Evolutionary conservation across 2,113 vertebrate genomes (phyloP).

Genomic region (Pandion haliaetus): DNA sequence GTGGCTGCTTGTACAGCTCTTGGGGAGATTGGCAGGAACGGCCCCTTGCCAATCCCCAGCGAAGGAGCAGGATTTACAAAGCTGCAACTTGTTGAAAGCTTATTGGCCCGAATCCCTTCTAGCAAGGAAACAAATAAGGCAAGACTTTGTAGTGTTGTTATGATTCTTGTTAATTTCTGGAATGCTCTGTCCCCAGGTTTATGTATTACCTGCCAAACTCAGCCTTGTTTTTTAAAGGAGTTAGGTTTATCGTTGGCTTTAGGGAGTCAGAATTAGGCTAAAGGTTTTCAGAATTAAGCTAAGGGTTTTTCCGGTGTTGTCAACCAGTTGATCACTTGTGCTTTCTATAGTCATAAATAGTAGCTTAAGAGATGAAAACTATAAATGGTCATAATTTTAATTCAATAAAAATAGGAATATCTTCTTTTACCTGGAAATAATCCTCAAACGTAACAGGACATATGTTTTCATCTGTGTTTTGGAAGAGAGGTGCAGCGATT

Average conservation of each 20-base stretch:
- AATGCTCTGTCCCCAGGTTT: not conserved
- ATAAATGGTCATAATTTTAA: not conserved
- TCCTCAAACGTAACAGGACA: not conserved
- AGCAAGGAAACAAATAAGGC: conserved; percentile 95
- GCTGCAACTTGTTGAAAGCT: conserved; percentile 86
- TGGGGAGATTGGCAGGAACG: conserved; percentile 93
- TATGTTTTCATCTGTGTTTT: not conserved
- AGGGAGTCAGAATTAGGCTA: not conserved
- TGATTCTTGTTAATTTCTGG: not conserved
- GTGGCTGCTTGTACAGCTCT: conserved; percentile 91
- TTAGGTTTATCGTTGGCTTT: not conserved
- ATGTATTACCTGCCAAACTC: not conserved
- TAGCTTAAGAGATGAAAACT: not conserved
- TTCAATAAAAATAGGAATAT: not conserved
- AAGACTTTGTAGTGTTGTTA: not conserved
- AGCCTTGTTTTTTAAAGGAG: not conserved
- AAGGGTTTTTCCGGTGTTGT: not conserved
- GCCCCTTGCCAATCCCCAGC: conserved; percentile 82
- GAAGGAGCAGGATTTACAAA: conserved; percentile 92
- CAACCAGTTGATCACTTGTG: not conserved
- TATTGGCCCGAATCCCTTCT: conserved; percentile 89
- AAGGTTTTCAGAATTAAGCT: not conserved
- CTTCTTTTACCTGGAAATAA: not conserved
- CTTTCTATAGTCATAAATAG: not conserved
- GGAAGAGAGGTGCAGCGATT: not conserved